These are phyloP conservation scores for Ptilorrhoa leucosticta DNA, from an alignment of 2,113 vertebrate genomes.

Conservation along the genomic window DNA sequence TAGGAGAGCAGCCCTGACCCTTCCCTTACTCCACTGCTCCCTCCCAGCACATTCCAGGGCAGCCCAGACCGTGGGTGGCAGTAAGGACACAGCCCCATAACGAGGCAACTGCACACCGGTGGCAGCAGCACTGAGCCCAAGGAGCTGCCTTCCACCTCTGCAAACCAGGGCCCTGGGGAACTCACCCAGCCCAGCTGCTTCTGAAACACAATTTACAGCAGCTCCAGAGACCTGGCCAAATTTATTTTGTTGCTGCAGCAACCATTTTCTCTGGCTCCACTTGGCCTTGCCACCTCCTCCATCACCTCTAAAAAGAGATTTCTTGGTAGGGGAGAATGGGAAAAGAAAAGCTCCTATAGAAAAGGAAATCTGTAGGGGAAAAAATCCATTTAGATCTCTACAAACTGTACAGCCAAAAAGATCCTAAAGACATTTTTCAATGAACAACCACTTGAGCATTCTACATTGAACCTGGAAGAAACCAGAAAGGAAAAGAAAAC, in stretches of 20 bases:
- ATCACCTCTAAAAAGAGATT: background rate
- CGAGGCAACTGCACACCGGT: background rate
- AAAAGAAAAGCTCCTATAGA: background rate
- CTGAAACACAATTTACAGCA: background rate
- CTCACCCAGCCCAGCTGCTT: background rate
- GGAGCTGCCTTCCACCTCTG: background rate
- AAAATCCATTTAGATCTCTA: background rate
- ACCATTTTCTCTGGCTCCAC: background rate
- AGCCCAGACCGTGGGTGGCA: rapidly evolving
- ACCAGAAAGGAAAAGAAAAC: background rate
- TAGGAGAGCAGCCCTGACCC: background rate
- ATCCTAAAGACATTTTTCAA: background rate
- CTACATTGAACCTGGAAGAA: background rate
- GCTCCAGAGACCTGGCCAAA: background rate
- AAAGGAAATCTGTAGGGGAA: background rate
- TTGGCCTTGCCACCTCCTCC: background rate
- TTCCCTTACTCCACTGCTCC: background rate
- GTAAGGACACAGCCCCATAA: background rate
- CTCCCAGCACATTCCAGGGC: background rate
- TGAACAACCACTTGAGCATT: background rate
- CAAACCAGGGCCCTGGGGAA: background rate
- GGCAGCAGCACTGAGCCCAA: background rate
- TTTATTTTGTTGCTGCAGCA: background rate
- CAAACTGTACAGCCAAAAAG: background rate
- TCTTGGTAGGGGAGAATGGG: background rate